Base-by-base conservation (phyloP, 2,113 vertebrate genomes). In the Gila orcuttii region DNA sequence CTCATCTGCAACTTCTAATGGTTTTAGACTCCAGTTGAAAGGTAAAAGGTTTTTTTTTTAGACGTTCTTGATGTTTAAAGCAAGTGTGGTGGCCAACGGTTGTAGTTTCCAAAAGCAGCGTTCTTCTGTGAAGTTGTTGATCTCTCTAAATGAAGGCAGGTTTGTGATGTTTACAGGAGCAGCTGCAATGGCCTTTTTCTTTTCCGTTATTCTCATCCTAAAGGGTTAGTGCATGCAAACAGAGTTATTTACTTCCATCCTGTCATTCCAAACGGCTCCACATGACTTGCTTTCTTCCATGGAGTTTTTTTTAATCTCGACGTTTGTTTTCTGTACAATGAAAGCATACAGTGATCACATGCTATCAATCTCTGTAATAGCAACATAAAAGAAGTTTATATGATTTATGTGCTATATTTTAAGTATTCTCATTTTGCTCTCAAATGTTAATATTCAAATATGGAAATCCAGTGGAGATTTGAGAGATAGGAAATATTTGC, bases 81-180 rank as follows among this genome's bases (percentile, higher is more conserved):
- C 39, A 47, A 31, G 60, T 42, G 17, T 50, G 62, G 45, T 36
- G 80, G 79, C 79, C 79, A 66, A 68, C n/a, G 23, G 21, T 25
- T 82, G 9, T 55, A 55, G 50, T 50, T 77, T 77, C 50, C 74
- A 77, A 77, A 77, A 50, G 74, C 74, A 31, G 47, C 15, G 15
- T 31, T 52, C 42, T 76, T 52, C 74, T 52, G 45, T 76, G 6
- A 23, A 74, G 23, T 47, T 47, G 11, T 62, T 62, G 78, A 79
- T 79, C 78, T n/a, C 36, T 64, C 39, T 69, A 79, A 83, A 86
- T 86, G 85, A 85, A 84, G 68, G 21, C 69, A 80, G 81, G 36
- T 19, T 50, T 57, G 57, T 12, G 21, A 62, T 79, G 64, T 88
- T 33, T 19, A 23, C 42, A 17, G 52, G 33, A 85, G 42, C 50